Evolutionary conservation across 2,797 vertebrate species (phyloP).

Genomic region (Nyctalus aviator): DNA sequence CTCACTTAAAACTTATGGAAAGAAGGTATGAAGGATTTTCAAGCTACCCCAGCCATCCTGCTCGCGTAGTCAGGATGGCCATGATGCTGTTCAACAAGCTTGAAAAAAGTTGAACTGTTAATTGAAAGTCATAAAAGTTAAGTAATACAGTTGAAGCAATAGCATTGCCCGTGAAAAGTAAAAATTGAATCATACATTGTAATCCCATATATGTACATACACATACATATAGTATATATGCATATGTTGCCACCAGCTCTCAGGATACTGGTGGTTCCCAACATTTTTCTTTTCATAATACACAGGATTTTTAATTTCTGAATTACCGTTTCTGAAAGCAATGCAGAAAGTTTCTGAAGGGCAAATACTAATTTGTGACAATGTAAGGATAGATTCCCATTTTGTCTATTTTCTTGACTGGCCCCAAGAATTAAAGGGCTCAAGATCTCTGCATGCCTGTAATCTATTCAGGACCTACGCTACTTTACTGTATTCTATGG

Average conservation of each 20-base stretch:
- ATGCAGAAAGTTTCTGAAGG: slow-evolving; percentile 5
- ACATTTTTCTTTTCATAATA: slow-evolving; percentile 28
- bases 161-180: not conserved
- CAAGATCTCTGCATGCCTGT: not conserved
- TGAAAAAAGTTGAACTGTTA: not conserved
- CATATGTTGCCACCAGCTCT: not conserved
- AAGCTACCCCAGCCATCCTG: not conserved
- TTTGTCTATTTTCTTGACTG: not conserved
- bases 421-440: not conserved
- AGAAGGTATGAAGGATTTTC: not conserved
- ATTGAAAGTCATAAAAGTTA: not conserved
- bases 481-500: not conserved
- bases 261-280: not conserved
- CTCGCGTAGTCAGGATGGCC: not conserved
- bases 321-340: not conserved
- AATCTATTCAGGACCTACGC: not conserved
- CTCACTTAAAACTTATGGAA: not conserved
- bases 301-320: not conserved
- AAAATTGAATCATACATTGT: not conserved
- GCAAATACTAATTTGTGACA: not conserved
- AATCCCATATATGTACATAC: not conserved
- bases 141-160: not conserved
- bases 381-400: not conserved
- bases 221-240: not conserved
- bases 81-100: not conserved